Conservation (phyloP, 2,888 invertebrate species). For the Spodoptera exigua region DNA sequence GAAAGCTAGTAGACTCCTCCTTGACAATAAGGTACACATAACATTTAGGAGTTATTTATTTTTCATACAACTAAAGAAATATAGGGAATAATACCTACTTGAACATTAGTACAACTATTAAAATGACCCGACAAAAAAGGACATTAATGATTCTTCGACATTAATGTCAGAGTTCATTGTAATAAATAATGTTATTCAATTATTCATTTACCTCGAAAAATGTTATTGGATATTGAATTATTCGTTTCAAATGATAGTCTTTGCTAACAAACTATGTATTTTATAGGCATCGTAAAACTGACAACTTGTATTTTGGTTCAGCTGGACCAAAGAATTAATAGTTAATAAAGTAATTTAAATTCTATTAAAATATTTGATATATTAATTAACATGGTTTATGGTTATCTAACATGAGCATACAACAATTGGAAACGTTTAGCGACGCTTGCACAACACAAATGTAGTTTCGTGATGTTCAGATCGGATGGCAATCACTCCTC, state of each 20-base stretch:
- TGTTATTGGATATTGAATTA: constrained; percentile 10
- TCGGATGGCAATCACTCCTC: constrained; percentile 82
- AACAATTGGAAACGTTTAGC: constrained; percentile 81
- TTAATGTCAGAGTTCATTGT: constrained; percentile 2
- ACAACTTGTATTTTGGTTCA: constrained; percentile 13
- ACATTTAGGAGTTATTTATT: no score
- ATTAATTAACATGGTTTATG: constrained; percentile 46
- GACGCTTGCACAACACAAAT: constrained; percentile 67
- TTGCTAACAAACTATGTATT: constrained; percentile 19
- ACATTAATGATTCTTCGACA: neutral
- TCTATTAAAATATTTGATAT: constrained; percentile 37
- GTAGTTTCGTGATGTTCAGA: constrained; percentile 78
- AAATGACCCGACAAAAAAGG: neutral
- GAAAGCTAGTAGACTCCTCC: no score
- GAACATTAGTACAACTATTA: no score
- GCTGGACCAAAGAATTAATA: constrained; percentile 16
- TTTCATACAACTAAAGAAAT: no score
- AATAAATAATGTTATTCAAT: neutral
- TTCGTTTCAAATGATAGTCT: constrained; percentile 14
- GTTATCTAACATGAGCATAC: constrained; percentile 52
- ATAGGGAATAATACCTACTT: no score
- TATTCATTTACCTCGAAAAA: neutral
- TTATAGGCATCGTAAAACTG: constrained; percentile 28
- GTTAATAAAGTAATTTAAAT: constrained; percentile 48
- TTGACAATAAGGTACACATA: no score